Percentiles rank a stretch among this genome's conserved stretches.
These are phyloP conservation scores for Ramphastos sulfuratus DNA, from an alignment of 2,113 vertebrate genomes.

Conservation along the genomic window DNA sequence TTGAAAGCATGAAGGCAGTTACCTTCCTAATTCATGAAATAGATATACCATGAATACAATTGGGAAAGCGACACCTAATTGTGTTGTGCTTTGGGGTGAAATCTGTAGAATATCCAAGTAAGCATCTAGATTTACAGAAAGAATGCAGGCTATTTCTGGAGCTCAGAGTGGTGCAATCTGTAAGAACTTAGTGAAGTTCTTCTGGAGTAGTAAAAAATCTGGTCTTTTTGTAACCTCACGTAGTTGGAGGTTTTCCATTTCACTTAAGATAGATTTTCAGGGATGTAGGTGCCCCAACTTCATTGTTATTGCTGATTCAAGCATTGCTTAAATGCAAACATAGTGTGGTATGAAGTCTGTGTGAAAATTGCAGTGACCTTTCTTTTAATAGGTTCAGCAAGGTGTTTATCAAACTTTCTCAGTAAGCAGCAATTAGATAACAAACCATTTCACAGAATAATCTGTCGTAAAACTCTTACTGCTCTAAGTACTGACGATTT, in stretches of 20 bases:
- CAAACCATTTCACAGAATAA: constrained; percentile 44
- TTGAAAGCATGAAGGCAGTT: neutral
- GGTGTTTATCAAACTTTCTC: constrained; percentile 47
- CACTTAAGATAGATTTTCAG: neutral
- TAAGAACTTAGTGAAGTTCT: neutral
- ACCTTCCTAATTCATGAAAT: neutral
- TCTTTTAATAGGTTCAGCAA: constrained; percentile 32
- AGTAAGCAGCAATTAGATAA: constrained; percentile 44
- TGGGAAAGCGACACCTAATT: neutral
- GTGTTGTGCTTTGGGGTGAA: neutral
- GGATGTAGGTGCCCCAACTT: neutral
- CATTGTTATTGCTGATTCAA: constrained; percentile 22
- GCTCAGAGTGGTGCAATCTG: neutral
- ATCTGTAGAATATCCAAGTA: neutral
- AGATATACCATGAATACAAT: neutral
- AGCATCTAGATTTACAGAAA: neutral
- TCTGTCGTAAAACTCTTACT: constrained; percentile 19
- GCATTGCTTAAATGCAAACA: neutral
- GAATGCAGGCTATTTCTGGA: neutral
- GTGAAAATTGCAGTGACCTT: constrained; percentile 31
- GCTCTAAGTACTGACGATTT: neutral
- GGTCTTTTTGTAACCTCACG: accelerated
- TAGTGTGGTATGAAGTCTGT: neutral
- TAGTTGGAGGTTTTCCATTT: neutral
- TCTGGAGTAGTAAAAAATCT: neutral